These are phyloP conservation scores for Chromobotia macracanthus DNA, from an alignment of 2,797 vertebrate species.

Conservation along the genomic window DNA sequence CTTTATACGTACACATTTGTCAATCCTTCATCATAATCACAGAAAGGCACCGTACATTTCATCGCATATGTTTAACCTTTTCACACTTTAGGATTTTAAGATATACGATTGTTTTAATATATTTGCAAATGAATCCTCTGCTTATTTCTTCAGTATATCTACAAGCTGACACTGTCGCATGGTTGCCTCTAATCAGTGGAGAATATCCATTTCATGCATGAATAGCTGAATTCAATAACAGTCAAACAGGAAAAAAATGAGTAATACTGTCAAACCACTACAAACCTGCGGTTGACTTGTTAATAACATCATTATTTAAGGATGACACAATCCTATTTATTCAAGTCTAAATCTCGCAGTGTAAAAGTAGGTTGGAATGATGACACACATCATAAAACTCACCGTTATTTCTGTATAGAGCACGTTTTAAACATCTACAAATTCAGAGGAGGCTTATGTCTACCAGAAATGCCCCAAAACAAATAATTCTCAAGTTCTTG, in stretches of 20 bases:
- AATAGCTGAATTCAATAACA: conserved; percentile 46
- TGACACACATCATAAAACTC: neutral
- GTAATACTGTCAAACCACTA: conserved; percentile 42
- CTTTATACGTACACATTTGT: neutral
- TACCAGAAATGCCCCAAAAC: neutral
- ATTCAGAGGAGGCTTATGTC: neutral
- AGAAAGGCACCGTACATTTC: neutral
- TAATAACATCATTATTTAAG: conserved; percentile 33
- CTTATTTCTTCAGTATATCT: conserved; percentile 20
- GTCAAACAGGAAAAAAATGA: conserved; percentile 48
- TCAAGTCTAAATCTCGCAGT: conserved; percentile 1
- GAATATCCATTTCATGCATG: conserved; percentile 53
- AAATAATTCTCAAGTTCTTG: conserved; percentile 17
- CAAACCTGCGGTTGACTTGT: conserved; percentile 22
- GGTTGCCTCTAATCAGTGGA: conserved; percentile 41
- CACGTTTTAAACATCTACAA: neutral
- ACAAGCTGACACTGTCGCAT: conserved; percentile 24
- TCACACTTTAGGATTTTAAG: neutral
- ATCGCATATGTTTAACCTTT: neutral
- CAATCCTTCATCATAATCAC: neutral
- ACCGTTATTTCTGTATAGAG: neutral
- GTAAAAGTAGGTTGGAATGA: neutral
- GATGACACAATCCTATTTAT: conserved; percentile 11
- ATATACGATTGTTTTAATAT: neutral
- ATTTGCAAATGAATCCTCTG: neutral